Evolutionary conservation across 2,113 vertebrate species (phyloP).

Genomic region (Myrmophylax atrothorax): DNA sequence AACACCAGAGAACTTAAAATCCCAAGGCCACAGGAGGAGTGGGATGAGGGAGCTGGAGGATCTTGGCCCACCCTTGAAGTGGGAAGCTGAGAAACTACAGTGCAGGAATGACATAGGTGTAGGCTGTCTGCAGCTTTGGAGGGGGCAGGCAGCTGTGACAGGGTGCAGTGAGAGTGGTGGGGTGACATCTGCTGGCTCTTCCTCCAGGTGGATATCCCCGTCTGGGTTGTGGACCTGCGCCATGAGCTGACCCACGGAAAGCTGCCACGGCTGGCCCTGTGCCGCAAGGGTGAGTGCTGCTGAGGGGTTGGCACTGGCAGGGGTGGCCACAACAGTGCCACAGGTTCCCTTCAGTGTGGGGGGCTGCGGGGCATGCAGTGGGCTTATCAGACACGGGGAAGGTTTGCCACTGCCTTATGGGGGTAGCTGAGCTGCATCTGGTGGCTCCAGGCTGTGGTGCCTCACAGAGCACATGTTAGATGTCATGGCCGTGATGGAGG

Average conservation of each 20-base stretch:
- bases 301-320: fast-evolving
- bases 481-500: too few species aligned
- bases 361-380: fast-evolving
- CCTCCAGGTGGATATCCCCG: conserved; percentile 85
- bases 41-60: not conserved
- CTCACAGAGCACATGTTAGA: not conserved
- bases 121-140: not conserved
- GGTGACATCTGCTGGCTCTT: not conserved
- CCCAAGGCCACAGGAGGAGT: not conserved
- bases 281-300: conserved; percentile 82
- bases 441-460: not conserved
- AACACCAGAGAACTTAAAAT: not conserved
- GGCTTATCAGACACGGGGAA: fast-evolving
- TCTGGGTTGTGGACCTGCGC: conserved; percentile 92
- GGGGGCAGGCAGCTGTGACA: fast-evolving
- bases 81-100: fast-evolving
- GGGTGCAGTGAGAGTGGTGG: not conserved
- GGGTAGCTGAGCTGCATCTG: fast-evolving
- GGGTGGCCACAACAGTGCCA: not conserved
- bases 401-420: not conserved
- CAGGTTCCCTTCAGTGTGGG: not conserved
- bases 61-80: not conserved
- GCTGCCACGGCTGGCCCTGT: conserved; percentile 86
- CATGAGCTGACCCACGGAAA: conserved; percentile 91
- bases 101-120: not conserved